Evolutionary conservation across 2,888 invertebrate genomes (phyloP).

Genomic region (Altica lythri): DNA sequence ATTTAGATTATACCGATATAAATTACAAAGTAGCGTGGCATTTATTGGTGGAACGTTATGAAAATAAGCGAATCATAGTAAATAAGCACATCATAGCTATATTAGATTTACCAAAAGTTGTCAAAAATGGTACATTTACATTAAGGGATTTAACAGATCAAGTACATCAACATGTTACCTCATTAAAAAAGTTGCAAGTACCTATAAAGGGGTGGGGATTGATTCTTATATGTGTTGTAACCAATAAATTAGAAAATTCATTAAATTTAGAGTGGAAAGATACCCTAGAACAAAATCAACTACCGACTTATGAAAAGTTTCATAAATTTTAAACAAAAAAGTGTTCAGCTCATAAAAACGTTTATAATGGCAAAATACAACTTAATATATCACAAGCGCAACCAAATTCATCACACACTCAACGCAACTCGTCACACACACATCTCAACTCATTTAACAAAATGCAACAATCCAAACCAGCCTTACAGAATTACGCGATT

Average conservation of each 20-base stretch:
- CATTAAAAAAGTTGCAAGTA: conserved; percentile 4
- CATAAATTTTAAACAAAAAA: conserved; percentile 1
- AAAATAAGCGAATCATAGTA: conserved; percentile 3
- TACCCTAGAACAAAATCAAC: background rate
- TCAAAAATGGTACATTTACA: background rate
- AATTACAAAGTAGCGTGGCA: conserved; percentile 10
- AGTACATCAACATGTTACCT: conserved; percentile 2
- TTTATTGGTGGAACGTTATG: conserved; percentile 1
- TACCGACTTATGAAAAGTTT: conserved; percentile 2
- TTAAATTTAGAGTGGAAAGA: conserved; percentile 1
- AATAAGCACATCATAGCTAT: background rate
- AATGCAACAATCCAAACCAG: background rate
- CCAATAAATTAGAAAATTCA: background rate
- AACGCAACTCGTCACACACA: too few relatives aligned
- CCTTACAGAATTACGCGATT: background rate
- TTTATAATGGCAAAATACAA: too few relatives aligned
- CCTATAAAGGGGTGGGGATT: background rate
- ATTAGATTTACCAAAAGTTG: conserved; percentile 1
- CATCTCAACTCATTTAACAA: too few relatives aligned
- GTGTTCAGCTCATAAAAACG: background rate
- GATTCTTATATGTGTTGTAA: background rate
- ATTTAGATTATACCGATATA: conserved; percentile 4
- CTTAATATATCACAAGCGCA: too few relatives aligned
- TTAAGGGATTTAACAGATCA: conserved; percentile 1
- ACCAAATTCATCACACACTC: too few relatives aligned